Evolutionary conservation across 2,113 vertebrate species (phyloP).

Genomic region (Neogobius melanostomus): DNA sequence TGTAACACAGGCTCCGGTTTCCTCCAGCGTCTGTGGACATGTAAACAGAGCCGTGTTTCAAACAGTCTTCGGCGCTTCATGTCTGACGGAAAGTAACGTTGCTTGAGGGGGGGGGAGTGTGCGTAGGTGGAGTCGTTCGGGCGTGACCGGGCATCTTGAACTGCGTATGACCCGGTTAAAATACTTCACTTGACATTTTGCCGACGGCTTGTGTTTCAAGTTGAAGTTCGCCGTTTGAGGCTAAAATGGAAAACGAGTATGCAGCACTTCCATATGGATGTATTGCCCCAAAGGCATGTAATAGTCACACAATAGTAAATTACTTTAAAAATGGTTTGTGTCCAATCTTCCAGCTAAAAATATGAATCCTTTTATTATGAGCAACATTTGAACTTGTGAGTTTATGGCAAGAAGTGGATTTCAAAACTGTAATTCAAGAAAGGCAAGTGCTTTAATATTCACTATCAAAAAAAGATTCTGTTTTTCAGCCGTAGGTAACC

Average conservation of each 20-base stretch:
- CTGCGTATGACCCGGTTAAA: not conserved
- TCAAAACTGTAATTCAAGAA: too few species aligned
- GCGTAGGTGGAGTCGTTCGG: not conserved
- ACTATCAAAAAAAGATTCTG: too few species aligned
- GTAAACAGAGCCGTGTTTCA: slow-evolving; percentile 5
- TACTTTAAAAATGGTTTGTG: too few species aligned
- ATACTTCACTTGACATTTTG: not conserved
- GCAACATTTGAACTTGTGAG: too few species aligned
- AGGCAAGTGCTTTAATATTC: too few species aligned
- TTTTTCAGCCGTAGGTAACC: too few species aligned
- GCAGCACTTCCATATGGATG: too few species aligned
- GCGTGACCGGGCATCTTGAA: not conserved
- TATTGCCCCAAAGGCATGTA: too few species aligned
- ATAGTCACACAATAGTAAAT: too few species aligned
- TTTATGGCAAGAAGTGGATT: too few species aligned
- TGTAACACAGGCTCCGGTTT: slow-evolving; percentile 12
- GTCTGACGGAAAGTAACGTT: slow-evolving; percentile 16
- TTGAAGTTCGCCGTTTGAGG: not conserved
- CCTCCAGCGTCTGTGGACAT: not conserved
- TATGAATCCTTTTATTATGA: too few species aligned
- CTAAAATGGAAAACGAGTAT: not conserved
- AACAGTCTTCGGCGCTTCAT: slow-evolving; percentile 3
- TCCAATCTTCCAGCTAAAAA: too few species aligned
- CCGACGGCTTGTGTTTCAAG: not conserved
- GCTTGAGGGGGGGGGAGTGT: not conserved